Base-by-base conservation (phyloP, 1,140 invertebrate genomes). In the Trichomalopsis sarcophagae region DNA sequence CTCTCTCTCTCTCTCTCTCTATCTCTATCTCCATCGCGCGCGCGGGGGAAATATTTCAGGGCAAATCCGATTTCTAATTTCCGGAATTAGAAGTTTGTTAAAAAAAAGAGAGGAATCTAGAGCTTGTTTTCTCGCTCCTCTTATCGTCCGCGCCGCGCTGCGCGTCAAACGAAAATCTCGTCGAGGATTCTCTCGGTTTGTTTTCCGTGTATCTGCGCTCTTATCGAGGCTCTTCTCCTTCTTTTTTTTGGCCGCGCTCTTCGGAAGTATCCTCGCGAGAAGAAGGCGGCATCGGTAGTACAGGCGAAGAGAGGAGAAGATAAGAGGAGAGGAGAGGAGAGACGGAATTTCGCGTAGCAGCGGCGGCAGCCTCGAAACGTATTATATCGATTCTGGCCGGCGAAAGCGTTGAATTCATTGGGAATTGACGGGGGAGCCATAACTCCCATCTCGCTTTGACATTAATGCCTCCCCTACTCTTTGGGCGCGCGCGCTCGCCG, bases 371-470 rank as follows among this genome's bases (percentile, higher is more conserved):
- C 55, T 86, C 71, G 75, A 83, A 81, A 76, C 78, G 69, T 84
- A 84, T 76, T 81, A 86, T 91, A 92, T 93, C 91, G 92, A 93
- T 93, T 92, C 89, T 82, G 88, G 88, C 21, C 36, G 88, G 89
- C 89, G 91, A 93, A 93, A 93, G 93, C 90, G 92, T 91, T 93
- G 92, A 93, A 93, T 93, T 93, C 92, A 91, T 93, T 93, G 91
- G 90, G 91, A 93, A 93, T 92, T 93, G 92, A 93, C 92, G 92
- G 92, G 92, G 92, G 92, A 93, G 91, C 92, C 91, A 93, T 93
- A 93, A 93, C 90, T 93, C 88, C 89, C 91, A 91, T 93, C 91
- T 92, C 89, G 89, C 89, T 93, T 93, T 93, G 92, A 93, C 92
- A 90, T 93, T 93, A 93, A 93, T 93, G 92, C 91, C 47, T 90